phyloP scores from a whole-genome alignment of 2,888 invertebrate genomes.

The Sturmia bella region DNA sequence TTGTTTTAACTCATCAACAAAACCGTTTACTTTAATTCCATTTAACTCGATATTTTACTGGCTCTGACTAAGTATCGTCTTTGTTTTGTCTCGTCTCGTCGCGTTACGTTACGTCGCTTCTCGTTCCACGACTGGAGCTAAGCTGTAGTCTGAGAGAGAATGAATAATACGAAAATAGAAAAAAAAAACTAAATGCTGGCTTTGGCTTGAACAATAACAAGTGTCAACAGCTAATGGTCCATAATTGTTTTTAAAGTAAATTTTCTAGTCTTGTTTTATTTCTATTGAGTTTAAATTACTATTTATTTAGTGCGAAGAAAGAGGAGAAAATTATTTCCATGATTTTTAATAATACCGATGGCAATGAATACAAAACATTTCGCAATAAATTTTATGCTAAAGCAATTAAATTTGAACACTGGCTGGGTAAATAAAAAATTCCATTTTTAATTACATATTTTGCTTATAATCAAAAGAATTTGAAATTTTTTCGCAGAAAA shows the following conservation, averaged over 20 bases:
- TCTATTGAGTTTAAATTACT: constrained; percentile 20
- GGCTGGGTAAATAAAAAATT: constrained; percentile 4
- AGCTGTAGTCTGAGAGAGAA: background rate
- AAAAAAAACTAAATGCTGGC: background rate
- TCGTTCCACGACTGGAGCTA: background rate
- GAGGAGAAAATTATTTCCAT: constrained; percentile 26
- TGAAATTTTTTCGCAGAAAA: background rate
- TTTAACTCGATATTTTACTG: constrained; percentile 31
- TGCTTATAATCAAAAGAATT: background rate
- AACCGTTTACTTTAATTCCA: constrained; percentile 32
- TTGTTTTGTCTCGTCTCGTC: too few species aligned
- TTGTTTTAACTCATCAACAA: constrained; percentile 58
- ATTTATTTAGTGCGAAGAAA: background rate
- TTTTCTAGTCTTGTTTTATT: constrained; percentile 40
- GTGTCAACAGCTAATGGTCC: constrained; percentile 46
- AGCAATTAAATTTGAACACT: constrained; percentile 42
- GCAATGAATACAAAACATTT: constrained; percentile 26
- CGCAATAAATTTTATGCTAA: constrained; percentile 45
- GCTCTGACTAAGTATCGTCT: constrained; percentile 17
- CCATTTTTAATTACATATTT: background rate
- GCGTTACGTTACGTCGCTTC: too few species aligned
- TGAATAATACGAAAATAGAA: too few species aligned
- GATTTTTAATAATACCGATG: constrained; percentile 11
- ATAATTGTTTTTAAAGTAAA: constrained; percentile 52
- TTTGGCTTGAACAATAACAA: constrained; percentile 18